phyloP scores from a whole-genome alignment of 2,113 vertebrate species.

The Pontoporia blainvillei region DNA sequence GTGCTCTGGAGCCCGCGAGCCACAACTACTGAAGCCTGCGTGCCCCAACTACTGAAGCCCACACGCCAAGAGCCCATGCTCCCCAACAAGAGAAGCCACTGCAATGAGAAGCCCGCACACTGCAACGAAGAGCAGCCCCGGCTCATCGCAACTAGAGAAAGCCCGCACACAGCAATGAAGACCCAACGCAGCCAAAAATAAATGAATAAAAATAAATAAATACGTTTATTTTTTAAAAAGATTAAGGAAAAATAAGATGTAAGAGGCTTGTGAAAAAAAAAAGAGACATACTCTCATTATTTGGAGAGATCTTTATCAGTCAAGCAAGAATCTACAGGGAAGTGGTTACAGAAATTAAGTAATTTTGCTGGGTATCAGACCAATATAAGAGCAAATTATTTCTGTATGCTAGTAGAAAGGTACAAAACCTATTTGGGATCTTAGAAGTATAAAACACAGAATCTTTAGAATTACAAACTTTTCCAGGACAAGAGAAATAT shows the following conservation, averaged over 20 bases:
- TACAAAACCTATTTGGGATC: background rate
- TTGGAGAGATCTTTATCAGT: constrained; percentile 1
- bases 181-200: too few relatives aligned
- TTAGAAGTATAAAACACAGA: background rate
- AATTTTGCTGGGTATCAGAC: background rate
- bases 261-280: background rate
- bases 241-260: background rate
- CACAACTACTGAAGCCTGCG: too few relatives aligned
- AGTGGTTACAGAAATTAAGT: background rate
- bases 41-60: too few relatives aligned
- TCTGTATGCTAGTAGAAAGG: background rate
- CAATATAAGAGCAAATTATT: constrained; percentile 10
- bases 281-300: background rate
- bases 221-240: background rate
- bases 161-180: too few relatives aligned
- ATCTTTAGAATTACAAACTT: background rate
- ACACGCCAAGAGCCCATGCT: too few relatives aligned
- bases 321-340: background rate
- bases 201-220: too few relatives aligned
- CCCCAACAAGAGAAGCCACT: too few relatives aligned
- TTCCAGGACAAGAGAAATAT: constrained; percentile 12
- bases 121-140: too few relatives aligned
- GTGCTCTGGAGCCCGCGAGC: too few relatives aligned
- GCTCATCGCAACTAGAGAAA: too few relatives aligned
- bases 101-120: too few relatives aligned